phyloP scores from a whole-genome alignment of 1,140 invertebrate genomes.

The Trichomalopsis sarcophagae region DNA sequence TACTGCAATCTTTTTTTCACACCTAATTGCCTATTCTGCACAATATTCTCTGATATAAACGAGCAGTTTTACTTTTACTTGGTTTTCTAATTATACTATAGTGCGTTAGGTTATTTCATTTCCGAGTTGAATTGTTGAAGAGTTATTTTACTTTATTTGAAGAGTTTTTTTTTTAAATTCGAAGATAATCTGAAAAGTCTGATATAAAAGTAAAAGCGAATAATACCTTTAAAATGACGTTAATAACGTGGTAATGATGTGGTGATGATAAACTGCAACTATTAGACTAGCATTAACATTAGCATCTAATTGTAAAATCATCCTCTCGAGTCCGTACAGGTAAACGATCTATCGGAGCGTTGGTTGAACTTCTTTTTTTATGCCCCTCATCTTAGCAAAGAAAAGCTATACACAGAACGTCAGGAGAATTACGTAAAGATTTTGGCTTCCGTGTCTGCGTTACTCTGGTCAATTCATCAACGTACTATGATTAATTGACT shows the following conservation, averaged over 20 bases:
- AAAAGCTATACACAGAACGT: background rate
- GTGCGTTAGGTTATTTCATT: background rate
- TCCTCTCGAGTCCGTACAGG: background rate
- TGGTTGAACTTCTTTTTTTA: constrained; percentile 26
- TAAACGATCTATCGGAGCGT: constrained; percentile 1
- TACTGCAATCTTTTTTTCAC: background rate
- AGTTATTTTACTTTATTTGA: background rate
- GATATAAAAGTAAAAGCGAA: too few relatives aligned
- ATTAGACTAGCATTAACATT: background rate
- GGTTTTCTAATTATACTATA: background rate
- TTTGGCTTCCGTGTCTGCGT: constrained; percentile 31
- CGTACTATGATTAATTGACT: constrained; percentile 42
- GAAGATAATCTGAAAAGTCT: too few relatives aligned
- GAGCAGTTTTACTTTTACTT: too few relatives aligned
- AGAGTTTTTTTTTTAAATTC: background rate
- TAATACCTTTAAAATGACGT: background rate
- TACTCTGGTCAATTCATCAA: constrained; percentile 25
- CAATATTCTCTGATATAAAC: background rate
- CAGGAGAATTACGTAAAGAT: constrained; percentile 32
- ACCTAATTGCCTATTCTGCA: background rate
- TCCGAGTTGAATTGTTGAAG: background rate
- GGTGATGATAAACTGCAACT: background rate
- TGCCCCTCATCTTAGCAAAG: background rate
- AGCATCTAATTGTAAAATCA: background rate
- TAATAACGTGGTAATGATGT: background rate